Conservation (phyloP, 2,888 invertebrate genomes). For the Hypselothyrea guttata region DNA sequence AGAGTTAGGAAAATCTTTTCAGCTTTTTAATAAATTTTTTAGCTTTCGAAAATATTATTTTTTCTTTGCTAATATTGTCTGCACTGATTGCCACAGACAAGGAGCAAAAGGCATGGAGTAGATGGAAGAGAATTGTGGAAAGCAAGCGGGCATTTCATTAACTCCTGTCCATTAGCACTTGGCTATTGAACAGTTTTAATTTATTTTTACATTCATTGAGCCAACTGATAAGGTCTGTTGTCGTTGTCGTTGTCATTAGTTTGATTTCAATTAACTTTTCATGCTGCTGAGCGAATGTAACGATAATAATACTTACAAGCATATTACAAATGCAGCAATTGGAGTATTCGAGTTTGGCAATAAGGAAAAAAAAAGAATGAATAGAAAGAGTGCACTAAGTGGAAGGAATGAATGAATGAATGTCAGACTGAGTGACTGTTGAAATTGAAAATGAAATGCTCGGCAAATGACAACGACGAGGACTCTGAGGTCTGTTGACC, state of each 20-base stretch:
- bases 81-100: no score
- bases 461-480: constrained; percentile 25
- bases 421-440: constrained; percentile 27
- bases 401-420: constrained; percentile 28
- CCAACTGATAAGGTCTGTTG: constrained; percentile 68
- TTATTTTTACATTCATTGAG: constrained; percentile 70
- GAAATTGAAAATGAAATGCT: constrained; percentile 60
- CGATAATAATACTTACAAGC: constrained; percentile 68
- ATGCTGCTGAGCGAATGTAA: constrained; percentile 60
- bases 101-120: not conserved
- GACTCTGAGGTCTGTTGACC: constrained; percentile 5
- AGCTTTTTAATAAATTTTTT: no score
- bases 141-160: constrained; percentile 64
- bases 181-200: constrained; percentile 70
- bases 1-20: no score
- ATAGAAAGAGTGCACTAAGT: constrained; percentile 24
- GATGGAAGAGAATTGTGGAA: constrained; percentile 3
- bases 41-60: no score
- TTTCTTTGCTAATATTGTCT: no score
- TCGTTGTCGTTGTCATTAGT: constrained; percentile 56
- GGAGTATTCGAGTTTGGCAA: constrained; percentile 24
- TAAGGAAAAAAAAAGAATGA: constrained; percentile 4
- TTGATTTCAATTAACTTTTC: constrained; percentile 78
- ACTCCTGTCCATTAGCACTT: constrained; percentile 70
- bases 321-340: constrained; percentile 55